Percentiles rank a stretch among this genome's conserved stretches.
Evolutionary conservation across 2,113 vertebrate genomes (phyloP).

Genomic region (Panthera uncia): DNA sequence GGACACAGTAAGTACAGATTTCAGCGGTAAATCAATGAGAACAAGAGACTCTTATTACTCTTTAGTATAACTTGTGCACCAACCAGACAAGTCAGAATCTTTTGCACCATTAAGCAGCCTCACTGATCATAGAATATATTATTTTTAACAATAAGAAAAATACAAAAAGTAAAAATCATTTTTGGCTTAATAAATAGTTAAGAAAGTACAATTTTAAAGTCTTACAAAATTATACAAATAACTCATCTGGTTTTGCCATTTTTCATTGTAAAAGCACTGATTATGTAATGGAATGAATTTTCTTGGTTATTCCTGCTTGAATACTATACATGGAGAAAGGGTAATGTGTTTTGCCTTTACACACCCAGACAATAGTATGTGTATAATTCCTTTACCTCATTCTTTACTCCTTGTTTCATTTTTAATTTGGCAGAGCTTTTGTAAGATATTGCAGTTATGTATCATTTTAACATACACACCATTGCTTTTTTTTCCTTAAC

Average conservation of each 20-base stretch:
- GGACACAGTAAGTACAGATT: neutral
- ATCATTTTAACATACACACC: neutral
- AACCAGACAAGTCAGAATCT: neutral
- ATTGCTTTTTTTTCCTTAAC: neutral
- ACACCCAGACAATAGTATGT: neutral
- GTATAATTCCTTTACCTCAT: neutral
- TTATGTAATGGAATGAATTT: neutral
- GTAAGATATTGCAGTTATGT: neutral
- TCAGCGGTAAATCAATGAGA: neutral
- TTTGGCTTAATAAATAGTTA: neutral
- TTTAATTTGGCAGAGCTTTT: neutral
- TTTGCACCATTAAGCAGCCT: neutral
- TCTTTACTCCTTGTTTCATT: constrained; percentile 4
- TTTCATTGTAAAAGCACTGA: constrained; percentile 13
- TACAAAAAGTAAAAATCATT: neutral
- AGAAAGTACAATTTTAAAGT: neutral
- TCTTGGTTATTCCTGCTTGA: neutral
- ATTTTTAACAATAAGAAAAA: neutral
- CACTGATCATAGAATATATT: neutral
- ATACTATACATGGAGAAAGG: neutral
- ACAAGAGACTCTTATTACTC: neutral
- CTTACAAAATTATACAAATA: neutral
- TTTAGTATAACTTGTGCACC: neutral
- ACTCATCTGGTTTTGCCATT: neutral
- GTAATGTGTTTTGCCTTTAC: neutral